Evolutionary conservation across 2,113 vertebrate genomes (phyloP).

Genomic region (Reinhardtius hippoglossoides): DNA sequence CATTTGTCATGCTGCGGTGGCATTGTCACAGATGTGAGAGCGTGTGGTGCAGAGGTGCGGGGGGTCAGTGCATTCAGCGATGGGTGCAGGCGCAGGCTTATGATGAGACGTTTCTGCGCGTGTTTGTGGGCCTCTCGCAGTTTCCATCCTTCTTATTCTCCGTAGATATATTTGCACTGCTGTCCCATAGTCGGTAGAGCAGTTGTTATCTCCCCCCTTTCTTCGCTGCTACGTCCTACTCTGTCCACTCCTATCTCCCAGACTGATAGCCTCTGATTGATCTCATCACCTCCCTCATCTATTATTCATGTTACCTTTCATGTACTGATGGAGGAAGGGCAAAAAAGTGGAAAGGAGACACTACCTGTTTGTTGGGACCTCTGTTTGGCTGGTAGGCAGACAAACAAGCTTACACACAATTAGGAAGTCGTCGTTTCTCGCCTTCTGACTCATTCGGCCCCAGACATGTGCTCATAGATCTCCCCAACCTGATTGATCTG

Average conservation of each 20-base stretch:
- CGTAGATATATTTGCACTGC: constrained; percentile 31
- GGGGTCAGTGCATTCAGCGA: constrained; percentile 61
- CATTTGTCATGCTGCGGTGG: constrained; percentile 82
- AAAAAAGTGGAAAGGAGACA: constrained; percentile 56
- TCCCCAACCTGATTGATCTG: constrained; percentile 88
- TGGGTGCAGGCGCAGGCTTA: constrained; percentile 37
- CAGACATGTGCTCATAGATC: constrained; percentile 86
- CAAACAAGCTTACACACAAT: constrained; percentile 83
- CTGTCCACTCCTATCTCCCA: constrained; percentile 73
- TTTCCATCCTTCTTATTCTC: constrained; percentile 15
- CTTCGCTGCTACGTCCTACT: constrained; percentile 48
- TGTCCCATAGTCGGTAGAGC: constrained; percentile 23
- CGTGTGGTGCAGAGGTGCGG: constrained; percentile 53
- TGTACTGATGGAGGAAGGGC: constrained; percentile 63
- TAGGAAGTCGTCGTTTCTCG: constrained; percentile 90
- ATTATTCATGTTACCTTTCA: constrained; percentile 74
- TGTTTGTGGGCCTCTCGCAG: constrained; percentile 25
- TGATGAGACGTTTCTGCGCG: constrained; percentile 37
- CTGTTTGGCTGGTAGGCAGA: constrained; percentile 34
- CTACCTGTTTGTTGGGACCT: constrained; percentile 61
- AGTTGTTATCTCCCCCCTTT: constrained; percentile 53
- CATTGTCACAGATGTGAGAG: constrained; percentile 77
- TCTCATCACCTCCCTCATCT: constrained; percentile 72
- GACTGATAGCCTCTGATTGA: constrained; percentile 79
- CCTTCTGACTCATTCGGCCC: constrained; percentile 84